These are phyloP conservation scores for Condylostylus longicornis DNA, from an alignment of 1,140 invertebrate species.

Conservation along the genomic window DNA sequence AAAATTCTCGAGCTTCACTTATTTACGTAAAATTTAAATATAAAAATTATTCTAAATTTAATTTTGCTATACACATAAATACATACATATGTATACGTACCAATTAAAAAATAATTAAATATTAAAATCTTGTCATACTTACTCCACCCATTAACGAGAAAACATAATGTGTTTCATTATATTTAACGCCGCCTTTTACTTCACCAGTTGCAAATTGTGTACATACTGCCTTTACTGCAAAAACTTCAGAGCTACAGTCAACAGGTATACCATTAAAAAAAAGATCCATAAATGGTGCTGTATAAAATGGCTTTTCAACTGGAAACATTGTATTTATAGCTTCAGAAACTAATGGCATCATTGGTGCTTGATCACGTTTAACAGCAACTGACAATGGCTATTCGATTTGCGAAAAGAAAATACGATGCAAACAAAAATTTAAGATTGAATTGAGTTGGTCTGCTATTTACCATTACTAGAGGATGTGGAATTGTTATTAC, in stretches of 20 bases:
- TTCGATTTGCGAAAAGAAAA: too few relatives aligned
- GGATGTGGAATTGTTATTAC: slow-evolving; percentile 44
- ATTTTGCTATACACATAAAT: too few relatives aligned
- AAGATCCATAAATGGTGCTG: slow-evolving; percentile 41
- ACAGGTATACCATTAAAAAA: slow-evolving; percentile 47
- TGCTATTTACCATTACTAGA: slow-evolving; percentile 35
- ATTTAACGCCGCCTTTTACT: slow-evolving; percentile 28
- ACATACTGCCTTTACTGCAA: slow-evolving; percentile 48
- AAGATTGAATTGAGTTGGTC: not conserved
- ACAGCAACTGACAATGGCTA: slow-evolving; percentile 32
- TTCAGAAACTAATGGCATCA: slow-evolving; percentile 39
- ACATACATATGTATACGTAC: too few relatives aligned
- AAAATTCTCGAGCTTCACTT: too few relatives aligned
- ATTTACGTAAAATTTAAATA: too few relatives aligned
- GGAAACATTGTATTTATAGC: slow-evolving; percentile 40
- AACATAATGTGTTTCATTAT: slow-evolving; percentile 38
- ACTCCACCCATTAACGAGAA: slow-evolving; percentile 51
- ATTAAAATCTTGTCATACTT: slow-evolving; percentile 15
- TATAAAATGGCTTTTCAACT: slow-evolving; percentile 42
- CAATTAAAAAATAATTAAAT: not conserved
- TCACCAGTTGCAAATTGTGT: slow-evolving; percentile 37
- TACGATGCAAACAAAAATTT: too few relatives aligned
- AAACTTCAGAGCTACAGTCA: slow-evolving; percentile 48
- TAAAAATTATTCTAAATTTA: not conserved
- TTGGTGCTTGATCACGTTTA: slow-evolving; percentile 35